Percentiles rank a stretch among this genome's conserved stretches.
Conservation (phyloP, 92 coral and sea anemone species). For the Epizoanthus stellaris region DNA sequence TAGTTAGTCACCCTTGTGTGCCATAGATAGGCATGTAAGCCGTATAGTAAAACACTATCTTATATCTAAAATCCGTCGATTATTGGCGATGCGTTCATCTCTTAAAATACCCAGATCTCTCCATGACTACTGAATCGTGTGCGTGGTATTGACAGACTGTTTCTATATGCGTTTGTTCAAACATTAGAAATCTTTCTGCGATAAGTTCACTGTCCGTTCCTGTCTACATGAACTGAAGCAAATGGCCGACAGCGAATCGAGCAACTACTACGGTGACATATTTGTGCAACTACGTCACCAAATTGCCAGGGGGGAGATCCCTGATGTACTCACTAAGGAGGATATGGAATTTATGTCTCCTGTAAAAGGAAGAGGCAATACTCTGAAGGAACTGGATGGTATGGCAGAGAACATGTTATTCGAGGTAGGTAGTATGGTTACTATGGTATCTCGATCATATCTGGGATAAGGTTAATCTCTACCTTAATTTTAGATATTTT, state of each 20-base stretch:
- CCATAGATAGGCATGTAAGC: no score
- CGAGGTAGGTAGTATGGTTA: slow-evolving; percentile 27
- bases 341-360: slow-evolving; percentile 72
- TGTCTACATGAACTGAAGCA: slow-evolving; percentile 76
- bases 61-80: no score
- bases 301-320: slow-evolving; percentile 44
- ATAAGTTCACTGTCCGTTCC: slow-evolving; percentile 58
- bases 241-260: slow-evolving; percentile 62
- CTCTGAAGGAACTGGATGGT: slow-evolving; percentile 38
- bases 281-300: slow-evolving; percentile 80
- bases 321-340: slow-evolving; percentile 68
- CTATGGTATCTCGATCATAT: no score
- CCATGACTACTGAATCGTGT: no score
- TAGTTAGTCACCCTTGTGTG: no score
- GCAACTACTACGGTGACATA: slow-evolving; percentile 69
- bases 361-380: slow-evolving; percentile 67
- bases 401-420: slow-evolving; percentile 19
- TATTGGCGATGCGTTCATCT: no score
- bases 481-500: no score
- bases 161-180: background rate
- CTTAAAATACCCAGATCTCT: no score
- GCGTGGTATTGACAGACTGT: background rate
- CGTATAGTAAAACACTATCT: no score
- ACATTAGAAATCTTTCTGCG: slow-evolving; percentile 68
- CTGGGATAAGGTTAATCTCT: no score